phyloP scores from a whole-genome alignment of 2,888 invertebrate genomes.

The Charanyca ferruginea region DNA sequence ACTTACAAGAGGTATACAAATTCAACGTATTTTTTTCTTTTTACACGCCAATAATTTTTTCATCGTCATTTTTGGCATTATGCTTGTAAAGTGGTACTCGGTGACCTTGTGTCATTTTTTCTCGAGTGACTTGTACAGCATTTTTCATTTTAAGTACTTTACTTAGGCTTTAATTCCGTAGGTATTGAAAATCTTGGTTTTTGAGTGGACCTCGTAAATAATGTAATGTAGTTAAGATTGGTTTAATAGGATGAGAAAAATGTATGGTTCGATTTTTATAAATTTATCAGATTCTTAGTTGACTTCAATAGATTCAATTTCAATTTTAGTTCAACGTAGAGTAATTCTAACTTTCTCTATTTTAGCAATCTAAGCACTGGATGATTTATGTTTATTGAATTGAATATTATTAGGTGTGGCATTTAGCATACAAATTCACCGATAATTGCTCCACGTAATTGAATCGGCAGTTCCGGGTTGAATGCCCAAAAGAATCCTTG shows the following conservation, averaged over 20 bases:
- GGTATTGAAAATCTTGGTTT: background rate
- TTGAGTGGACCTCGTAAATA: background rate
- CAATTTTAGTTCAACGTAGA: slow-evolving; percentile 14
- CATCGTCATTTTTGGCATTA: slow-evolving; percentile 56
- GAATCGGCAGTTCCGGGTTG: slow-evolving; percentile 40
- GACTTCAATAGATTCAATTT: background rate
- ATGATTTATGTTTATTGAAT: slow-evolving; percentile 52
- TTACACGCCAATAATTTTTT: slow-evolving; percentile 35
- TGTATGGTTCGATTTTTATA: background rate
- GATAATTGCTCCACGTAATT: slow-evolving; percentile 42
- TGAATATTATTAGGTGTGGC: slow-evolving; percentile 46
- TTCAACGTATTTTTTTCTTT: slow-evolving; percentile 34
- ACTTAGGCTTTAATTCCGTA: slow-evolving; percentile 2
- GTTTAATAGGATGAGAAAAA: background rate
- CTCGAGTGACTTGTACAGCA: slow-evolving; percentile 31
- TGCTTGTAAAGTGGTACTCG: slow-evolving; percentile 39
- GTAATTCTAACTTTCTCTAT: slow-evolving; percentile 35
- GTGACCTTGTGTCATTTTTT: slow-evolving; percentile 56
- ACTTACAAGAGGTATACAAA: slow-evolving; percentile 44
- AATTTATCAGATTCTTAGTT: background rate
- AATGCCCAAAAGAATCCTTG: slow-evolving; percentile 15
- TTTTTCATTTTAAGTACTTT: slow-evolving; percentile 40
- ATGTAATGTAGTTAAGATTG: background rate
- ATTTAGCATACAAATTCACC: slow-evolving; percentile 29
- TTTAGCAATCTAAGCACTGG: slow-evolving; percentile 15